These are phyloP conservation scores for Rousettus leschenaultii DNA, from an alignment of 2,113 vertebrate species.

Conservation along the genomic window DNA sequence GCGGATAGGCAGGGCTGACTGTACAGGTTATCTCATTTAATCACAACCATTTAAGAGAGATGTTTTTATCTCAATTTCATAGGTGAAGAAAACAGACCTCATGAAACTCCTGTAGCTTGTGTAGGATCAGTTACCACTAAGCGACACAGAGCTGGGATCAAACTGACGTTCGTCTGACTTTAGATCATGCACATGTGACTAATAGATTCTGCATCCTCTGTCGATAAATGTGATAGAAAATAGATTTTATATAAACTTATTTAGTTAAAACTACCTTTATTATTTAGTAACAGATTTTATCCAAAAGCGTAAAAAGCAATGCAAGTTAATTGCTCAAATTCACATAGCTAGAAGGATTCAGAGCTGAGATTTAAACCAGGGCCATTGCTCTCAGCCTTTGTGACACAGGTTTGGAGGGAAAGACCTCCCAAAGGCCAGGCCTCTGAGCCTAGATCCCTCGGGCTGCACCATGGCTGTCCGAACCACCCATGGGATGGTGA, in stretches of 20 bases:
- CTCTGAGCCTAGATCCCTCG: neutral
- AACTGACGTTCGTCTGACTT: neutral
- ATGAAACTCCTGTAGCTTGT: neutral
- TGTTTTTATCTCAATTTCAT: neutral
- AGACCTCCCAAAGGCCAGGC: neutral
- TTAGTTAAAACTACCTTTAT: neutral
- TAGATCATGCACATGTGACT: rapidly evolving
- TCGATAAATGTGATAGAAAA: neutral
- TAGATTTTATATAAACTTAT: neutral
- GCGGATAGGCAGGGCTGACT: neutral
- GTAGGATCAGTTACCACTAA: neutral
- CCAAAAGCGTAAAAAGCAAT: neutral
- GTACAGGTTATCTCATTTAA: neutral
- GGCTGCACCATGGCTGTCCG: neutral
- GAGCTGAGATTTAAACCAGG: neutral
- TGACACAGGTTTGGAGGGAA: neutral
- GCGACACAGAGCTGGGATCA: neutral
- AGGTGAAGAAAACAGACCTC: neutral
- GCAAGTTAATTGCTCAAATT: neutral
- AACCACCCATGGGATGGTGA: rapidly evolving
- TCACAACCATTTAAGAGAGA: neutral
- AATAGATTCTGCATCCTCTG: neutral
- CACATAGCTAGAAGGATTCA: neutral
- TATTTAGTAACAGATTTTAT: neutral
- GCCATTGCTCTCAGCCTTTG: neutral